These are phyloP conservation scores for Trichopria drosophilae DNA, from an alignment of 2,888 invertebrate genomes.

Conservation along the genomic window DNA sequence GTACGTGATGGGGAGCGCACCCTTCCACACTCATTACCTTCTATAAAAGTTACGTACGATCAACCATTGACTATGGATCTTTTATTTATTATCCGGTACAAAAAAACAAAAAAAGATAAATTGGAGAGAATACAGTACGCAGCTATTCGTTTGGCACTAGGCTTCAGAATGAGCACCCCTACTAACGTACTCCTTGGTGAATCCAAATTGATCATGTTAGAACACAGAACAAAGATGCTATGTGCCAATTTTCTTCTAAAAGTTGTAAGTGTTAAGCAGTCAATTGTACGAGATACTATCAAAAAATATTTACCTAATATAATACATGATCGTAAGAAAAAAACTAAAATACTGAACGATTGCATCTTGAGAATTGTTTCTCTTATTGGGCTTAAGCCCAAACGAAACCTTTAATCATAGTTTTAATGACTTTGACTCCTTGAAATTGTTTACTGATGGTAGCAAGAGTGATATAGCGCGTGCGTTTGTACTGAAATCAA, in stretches of 20 bases:
- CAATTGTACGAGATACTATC: not conserved
- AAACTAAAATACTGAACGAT: not conserved
- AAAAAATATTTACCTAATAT: conserved; percentile 1
- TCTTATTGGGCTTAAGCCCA: too few relatives aligned
- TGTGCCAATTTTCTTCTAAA: conserved; percentile 1
- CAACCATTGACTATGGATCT: conserved; percentile 18
- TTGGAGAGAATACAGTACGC: conserved; percentile 9
- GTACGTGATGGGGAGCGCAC: conserved; percentile 20
- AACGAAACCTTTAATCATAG: too few relatives aligned
- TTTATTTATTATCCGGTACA: conserved; percentile 18
- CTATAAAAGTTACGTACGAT: too few relatives aligned
- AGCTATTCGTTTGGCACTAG: not conserved
- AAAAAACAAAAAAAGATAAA: not conserved
- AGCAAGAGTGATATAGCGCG: too few relatives aligned
- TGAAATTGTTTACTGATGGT: too few relatives aligned
- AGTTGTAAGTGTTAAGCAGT: not conserved
- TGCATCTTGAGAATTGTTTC: too few relatives aligned
- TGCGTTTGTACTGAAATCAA: too few relatives aligned
- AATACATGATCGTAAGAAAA: not conserved
- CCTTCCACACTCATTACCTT: conserved; percentile 7
- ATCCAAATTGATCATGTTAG: conserved; percentile 7
- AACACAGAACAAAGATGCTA: conserved; percentile 9
- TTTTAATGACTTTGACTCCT: too few relatives aligned
- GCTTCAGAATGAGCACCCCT: conserved; percentile 10
- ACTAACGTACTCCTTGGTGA: conserved; percentile 7